Conservation (phyloP, 2,113 vertebrate genomes). For the Ploceus nigricollis region DNA sequence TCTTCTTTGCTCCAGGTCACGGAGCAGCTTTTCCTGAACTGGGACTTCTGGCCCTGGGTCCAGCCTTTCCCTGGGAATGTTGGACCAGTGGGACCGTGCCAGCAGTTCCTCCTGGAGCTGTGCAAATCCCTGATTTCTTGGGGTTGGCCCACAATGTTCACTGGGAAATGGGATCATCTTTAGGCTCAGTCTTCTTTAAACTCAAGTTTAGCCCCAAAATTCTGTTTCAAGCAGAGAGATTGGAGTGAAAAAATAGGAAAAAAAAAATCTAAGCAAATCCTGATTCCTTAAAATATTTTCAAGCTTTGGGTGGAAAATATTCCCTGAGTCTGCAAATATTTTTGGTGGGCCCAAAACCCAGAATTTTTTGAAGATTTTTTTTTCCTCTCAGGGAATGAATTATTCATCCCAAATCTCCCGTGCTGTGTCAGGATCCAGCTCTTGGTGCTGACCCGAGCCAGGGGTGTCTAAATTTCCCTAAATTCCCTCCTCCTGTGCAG, state of each 20-base stretch:
- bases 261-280: neutral
- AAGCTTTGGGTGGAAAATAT: slow-evolving; percentile 21
- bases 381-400: neutral
- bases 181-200: neutral
- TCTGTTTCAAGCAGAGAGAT: neutral
- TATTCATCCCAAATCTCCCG: neutral
- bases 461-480: neutral
- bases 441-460: neutral
- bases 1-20: neutral
- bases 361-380: neutral
- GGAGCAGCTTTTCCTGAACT: neutral
- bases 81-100: fast-evolving
- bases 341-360: neutral
- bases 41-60: neutral
- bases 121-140: neutral
- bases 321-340: slow-evolving; percentile 40
- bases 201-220: neutral
- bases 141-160: neutral
- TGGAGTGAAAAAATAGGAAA: neutral
- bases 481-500: neutral
- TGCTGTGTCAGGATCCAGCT: neutral
- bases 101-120: neutral
- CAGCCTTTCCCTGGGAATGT: neutral
- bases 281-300: neutral
- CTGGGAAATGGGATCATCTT: neutral